Base-by-base conservation (phyloP, 2,888 invertebrate species). In the Epistrophe grossulariae region DNA sequence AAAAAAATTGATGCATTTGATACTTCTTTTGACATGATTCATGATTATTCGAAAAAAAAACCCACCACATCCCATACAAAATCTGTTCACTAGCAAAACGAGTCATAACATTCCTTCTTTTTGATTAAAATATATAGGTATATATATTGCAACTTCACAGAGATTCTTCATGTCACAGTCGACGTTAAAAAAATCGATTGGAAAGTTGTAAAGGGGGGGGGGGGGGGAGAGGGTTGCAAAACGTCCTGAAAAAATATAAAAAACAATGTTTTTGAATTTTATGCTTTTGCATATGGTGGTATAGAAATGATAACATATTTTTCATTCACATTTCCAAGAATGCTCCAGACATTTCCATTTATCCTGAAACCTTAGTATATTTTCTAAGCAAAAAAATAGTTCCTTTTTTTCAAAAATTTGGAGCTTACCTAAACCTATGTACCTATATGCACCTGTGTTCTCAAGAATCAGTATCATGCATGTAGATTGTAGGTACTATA, bases 351-450 rank as follows among this genome's bases (percentile, higher is more conserved):
- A 24, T 40, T 40, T 24, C 40, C 62, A 9, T 43, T n/a, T 40
- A 62, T 62, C 6, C 62, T 62, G 62, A 43, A 24, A n/a, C 24
- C 62, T 62, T 24, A 62, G 40, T 62, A 62, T 5, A 24, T 62
- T 62, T 43, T 24, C 24, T 24, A 62, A 43, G 19, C 24, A 62
- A 62, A 62, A n/a, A 43, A 62, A 62, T 40, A 4, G 15, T 43
- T 62, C 13, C 8, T 13, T 24, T 62, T 62, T 43, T 43, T 7
- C 40, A 40, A 40, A 62, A 59, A 10, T n/a, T n/a, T n/a, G n/a
- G n/a, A n/a, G n/a, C n/a, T n/a, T n/a, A n/a, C n/a, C n/a, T n/a
- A n/a, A n/a, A n/a, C n/a, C n/a, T n/a, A n/a, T n/a, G n/a, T n/a
- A n/a, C n/a, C 15, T 11, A 11, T 10, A 11, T 24, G 52, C 28